Percentiles rank a stretch among this genome's conserved stretches.
phyloP scores from a whole-genome alignment of 1,140 invertebrate genomes.

The Phymorhynchus buccinoides region DNA sequence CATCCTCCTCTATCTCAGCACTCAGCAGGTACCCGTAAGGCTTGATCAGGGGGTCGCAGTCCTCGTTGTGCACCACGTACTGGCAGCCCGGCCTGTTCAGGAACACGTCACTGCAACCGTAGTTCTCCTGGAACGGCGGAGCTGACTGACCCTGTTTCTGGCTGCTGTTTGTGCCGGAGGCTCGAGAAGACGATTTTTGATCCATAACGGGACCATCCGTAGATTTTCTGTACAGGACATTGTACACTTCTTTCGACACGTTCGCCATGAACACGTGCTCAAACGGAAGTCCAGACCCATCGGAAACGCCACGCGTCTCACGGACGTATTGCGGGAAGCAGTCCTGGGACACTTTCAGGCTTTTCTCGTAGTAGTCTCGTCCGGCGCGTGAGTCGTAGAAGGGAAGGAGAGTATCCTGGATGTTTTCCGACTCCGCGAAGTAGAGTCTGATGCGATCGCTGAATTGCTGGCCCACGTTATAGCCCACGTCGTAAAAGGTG shows the following conservation, averaged over 20 bases:
- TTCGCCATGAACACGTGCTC: slow-evolving; percentile 42
- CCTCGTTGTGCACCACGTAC: slow-evolving; percentile 38
- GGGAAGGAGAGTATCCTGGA: slow-evolving; percentile 30
- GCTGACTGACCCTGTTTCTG: too few relatives aligned
- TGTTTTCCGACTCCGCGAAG: slow-evolving; percentile 26
- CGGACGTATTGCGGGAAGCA: slow-evolving; percentile 44
- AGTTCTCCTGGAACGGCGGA: background rate
- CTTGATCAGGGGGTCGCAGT: slow-evolving; percentile 37
- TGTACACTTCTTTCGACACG: slow-evolving; percentile 33
- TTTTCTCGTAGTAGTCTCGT: slow-evolving; percentile 34
- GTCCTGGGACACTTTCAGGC: slow-evolving; percentile 11
- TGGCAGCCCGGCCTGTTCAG: slow-evolving; percentile 25
- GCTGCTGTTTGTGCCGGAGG: too few relatives aligned
- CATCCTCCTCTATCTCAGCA: slow-evolving; percentile 32
- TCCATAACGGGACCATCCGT: background rate
- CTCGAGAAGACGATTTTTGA: background rate
- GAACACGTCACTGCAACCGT: slow-evolving; percentile 32
- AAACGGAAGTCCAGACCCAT: slow-evolving; percentile 36
- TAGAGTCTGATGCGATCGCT: slow-evolving; percentile 32
- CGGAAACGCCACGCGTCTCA: slow-evolving; percentile 20
- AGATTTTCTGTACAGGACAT: background rate
- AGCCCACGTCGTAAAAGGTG: slow-evolving; percentile 39
- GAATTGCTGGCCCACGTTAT: slow-evolving; percentile 38
- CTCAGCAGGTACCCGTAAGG: slow-evolving; percentile 33
- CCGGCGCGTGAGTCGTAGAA: slow-evolving; percentile 38